phyloP scores from a whole-genome alignment of 2,888 invertebrate genomes.

The Phymatocera aterrima region DNA sequence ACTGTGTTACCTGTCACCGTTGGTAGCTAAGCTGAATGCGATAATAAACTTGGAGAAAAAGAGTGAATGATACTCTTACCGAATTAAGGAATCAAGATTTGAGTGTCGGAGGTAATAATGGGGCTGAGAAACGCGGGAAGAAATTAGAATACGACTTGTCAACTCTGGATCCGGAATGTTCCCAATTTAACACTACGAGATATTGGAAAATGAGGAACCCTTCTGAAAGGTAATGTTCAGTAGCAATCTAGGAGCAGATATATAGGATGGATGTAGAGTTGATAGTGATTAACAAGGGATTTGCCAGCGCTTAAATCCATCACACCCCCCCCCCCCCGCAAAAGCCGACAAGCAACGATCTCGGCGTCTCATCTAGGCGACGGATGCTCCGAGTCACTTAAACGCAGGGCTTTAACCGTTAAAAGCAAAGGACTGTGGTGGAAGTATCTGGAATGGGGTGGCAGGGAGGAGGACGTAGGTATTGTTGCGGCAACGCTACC shows the following conservation, averaged over 20 bases:
- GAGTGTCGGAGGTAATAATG: background rate
- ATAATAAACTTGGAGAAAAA: no score
- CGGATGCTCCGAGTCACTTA: conserved; percentile 32
- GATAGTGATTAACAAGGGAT: conserved; percentile 32
- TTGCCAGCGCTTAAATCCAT: conserved; percentile 27
- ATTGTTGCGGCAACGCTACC: conserved; percentile 32
- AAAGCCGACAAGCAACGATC: conserved; percentile 21
- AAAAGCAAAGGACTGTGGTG: conserved; percentile 30
- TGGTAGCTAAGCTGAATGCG: no score
- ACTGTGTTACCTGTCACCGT: no score
- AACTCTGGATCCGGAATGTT: background rate
- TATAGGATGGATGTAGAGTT: background rate
- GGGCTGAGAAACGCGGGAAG: background rate
- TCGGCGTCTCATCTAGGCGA: conserved; percentile 5
- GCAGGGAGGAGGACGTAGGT: background rate
- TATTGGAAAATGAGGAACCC: background rate
- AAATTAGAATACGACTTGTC: background rate
- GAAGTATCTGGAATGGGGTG: conserved; percentile 8
- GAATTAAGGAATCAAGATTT: no score
- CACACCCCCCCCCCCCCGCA: background rate
- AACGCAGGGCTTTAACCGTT: conserved; percentile 22
- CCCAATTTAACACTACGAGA: background rate
- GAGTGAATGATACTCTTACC: no score
- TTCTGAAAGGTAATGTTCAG: background rate
- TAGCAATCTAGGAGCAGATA: background rate